A percentile compares a stretch with the other conserved stretches of the same genome.
phyloP scores from a whole-genome alignment of 2,113 vertebrate genomes.

The Sarotherodon lohbergeri region DNA sequence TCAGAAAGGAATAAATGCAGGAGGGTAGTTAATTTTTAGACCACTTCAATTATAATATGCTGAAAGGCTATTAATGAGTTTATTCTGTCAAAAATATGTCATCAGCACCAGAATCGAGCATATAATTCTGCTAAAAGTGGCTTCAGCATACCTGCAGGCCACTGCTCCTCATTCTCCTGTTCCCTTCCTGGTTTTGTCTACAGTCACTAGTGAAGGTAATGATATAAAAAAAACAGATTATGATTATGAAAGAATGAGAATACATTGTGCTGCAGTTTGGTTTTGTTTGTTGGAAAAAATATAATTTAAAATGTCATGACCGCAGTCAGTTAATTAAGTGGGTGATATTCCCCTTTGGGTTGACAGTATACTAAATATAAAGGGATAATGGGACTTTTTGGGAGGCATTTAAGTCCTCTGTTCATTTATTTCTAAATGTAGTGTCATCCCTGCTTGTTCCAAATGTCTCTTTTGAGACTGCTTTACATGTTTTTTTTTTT shows the following conservation, averaged over 20 bases:
- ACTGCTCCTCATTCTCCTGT: not conserved
- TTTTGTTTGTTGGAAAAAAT: not conserved
- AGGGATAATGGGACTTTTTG: not conserved
- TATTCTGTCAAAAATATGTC: not conserved
- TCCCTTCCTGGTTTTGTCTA: not conserved
- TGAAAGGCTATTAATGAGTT: not conserved
- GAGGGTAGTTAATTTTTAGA: rapidly evolving
- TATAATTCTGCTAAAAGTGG: not conserved
- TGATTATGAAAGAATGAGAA: not conserved
- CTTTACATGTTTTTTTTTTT: not conserved
- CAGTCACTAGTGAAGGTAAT: not conserved
- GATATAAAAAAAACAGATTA: not conserved
- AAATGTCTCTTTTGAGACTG: not conserved
- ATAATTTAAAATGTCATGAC: not conserved
- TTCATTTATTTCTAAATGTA: not conserved
- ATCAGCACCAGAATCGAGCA: rapidly evolving
- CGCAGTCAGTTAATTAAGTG: not conserved
- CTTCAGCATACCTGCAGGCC: not conserved
- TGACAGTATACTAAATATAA: not conserved
- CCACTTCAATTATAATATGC: not conserved
- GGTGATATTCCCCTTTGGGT: not conserved
- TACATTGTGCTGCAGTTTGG: not conserved
- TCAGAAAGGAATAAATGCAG: not conserved
- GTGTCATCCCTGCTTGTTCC: not conserved
- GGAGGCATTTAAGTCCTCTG: not conserved